Evolutionary conservation across 2,797 vertebrate genomes (phyloP).

Genomic region (Catamblyrhynchus diadema): DNA sequence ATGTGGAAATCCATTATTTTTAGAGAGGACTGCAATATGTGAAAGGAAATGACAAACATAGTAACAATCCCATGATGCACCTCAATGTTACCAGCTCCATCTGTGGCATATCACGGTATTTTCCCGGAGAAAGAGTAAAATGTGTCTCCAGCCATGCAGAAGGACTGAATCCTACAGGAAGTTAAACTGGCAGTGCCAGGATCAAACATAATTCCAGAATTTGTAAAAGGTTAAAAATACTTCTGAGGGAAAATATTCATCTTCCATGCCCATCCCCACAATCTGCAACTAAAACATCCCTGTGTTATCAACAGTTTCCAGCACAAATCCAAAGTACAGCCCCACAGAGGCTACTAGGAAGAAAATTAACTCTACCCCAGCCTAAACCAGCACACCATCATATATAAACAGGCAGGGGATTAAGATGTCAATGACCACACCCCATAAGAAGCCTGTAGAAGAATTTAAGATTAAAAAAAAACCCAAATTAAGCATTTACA

Average conservation of each 20-base stretch:
- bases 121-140: background rate
- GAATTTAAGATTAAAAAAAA: background rate
- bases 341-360: background rate
- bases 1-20: constrained; percentile 14
- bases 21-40: background rate
- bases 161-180: background rate
- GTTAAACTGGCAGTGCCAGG: background rate
- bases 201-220: background rate
- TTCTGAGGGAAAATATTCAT: background rate
- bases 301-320: background rate
- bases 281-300: background rate
- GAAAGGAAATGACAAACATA: constrained; percentile 32
- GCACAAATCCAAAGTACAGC: background rate
- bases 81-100: background rate
- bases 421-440: background rate
- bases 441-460: background rate
- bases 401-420: background rate
- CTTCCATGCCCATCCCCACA: background rate
- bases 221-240: background rate
- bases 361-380: background rate
- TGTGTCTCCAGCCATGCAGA: background rate
- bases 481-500: background rate
- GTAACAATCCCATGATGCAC: background rate
- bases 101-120: background rate
- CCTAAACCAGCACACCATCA: background rate